Conservation (phyloP, 2,797 vertebrate genomes). For the Emydoidea blandingii region DNA sequence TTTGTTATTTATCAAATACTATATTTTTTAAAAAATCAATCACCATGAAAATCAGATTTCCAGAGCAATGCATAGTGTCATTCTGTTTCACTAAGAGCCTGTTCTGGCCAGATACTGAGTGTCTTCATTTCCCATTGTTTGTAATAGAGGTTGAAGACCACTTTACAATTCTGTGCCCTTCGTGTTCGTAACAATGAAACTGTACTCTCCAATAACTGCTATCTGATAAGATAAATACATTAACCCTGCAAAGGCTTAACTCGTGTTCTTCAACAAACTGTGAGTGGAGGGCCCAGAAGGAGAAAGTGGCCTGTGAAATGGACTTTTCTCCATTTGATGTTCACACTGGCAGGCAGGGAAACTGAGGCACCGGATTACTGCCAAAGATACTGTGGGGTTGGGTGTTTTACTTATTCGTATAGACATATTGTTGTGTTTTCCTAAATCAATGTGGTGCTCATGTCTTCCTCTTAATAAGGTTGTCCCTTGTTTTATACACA, state of each 20-base stretch:
- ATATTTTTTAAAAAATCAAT: not conserved
- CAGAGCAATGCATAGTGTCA: not conserved
- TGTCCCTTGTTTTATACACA: not conserved
- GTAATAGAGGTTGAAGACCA: fast-evolving
- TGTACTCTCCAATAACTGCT: not conserved
- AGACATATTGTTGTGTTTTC: conserved; percentile 1
- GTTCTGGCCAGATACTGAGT: not conserved
- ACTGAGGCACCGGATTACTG: not conserved
- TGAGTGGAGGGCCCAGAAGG: not conserved
- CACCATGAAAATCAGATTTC: not conserved
- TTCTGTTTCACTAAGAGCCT: not conserved
- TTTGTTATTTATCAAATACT: not conserved
- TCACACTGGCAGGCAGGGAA: not conserved
- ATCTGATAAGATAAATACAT: not conserved
- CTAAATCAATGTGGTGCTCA: not conserved
- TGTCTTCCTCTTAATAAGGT: not conserved
- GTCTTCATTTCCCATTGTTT: not conserved
- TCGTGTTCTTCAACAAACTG: not conserved
- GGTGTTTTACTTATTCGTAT: not conserved
- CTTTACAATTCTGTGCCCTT: not conserved
- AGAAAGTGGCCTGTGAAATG: not conserved
- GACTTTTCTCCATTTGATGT: not conserved
- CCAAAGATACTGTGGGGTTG: not conserved
- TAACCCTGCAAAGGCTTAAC: not conserved
- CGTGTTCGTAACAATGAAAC: not conserved